A percentile compares a stretch with the other conserved stretches of the same genome.
Evolutionary conservation across 2,113 vertebrate species (phyloP).

Genomic region (Microcebus tavaratra): DNA sequence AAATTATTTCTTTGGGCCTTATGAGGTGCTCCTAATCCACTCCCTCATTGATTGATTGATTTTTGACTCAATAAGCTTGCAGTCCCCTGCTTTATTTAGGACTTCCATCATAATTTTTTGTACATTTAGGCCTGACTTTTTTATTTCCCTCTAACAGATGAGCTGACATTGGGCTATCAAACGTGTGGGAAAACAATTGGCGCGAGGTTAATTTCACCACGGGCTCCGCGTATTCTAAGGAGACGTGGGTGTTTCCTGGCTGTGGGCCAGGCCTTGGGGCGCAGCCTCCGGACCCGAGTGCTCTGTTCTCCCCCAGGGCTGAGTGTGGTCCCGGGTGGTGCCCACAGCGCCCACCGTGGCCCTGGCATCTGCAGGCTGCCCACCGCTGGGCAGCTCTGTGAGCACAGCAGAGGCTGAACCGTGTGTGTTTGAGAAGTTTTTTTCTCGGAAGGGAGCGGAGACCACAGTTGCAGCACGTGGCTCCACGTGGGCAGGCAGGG

Average conservation of each 20-base stretch:
- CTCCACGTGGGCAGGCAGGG: neutral
- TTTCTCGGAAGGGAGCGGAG: neutral
- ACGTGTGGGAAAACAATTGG: conserved; percentile 93
- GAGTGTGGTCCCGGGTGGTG: fast-evolving
- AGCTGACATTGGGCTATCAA: conserved; percentile 91
- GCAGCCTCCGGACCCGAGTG: neutral
- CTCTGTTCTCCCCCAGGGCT: neutral
- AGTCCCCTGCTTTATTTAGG: conserved; percentile 87
- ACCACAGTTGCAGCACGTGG: fast-evolving
- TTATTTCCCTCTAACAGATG: conserved; percentile 91
- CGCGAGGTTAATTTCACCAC: conserved; percentile 93
- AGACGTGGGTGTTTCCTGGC: conserved; percentile 86
- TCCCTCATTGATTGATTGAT: conserved; percentile 91
- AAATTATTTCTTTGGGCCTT: conserved; percentile 88
- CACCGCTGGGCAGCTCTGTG: fast-evolving
- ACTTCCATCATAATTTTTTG: conserved; percentile 93
- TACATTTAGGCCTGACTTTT: conserved; percentile 92
- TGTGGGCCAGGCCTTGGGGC: neutral
- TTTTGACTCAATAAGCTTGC: conserved; percentile 92
- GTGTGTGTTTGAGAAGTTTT: neutral
- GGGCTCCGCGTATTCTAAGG: conserved; percentile 88
- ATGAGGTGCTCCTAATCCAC: conserved; percentile 89
- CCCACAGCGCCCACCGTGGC: neutral
- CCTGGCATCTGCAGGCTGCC: fast-evolving
- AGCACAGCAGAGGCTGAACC: neutral